Evolutionary conservation across 2,888 invertebrate genomes (phyloP).

Genomic region (Blastobasis adustella): DNA sequence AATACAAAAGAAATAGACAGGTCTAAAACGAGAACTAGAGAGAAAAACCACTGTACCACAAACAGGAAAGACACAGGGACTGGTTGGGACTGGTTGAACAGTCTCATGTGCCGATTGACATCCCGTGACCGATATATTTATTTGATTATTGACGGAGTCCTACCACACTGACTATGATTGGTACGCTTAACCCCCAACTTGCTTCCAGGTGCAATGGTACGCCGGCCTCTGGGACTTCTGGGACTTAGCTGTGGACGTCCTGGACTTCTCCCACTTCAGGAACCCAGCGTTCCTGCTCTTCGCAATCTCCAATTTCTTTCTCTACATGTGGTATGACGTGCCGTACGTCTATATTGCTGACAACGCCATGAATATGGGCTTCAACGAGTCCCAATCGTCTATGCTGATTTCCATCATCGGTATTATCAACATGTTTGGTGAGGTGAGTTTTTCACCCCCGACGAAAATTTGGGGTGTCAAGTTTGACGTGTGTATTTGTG

Average conservation of each 20-base stretch:
- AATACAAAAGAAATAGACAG: no score
- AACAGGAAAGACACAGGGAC: no score
- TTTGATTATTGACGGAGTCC: background rate
- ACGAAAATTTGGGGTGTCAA: background rate
- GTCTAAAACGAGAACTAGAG: no score
- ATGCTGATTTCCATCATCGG: conserved; percentile 91
- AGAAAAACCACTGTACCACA: no score
- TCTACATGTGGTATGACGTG: conserved; percentile 95
- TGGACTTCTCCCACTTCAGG: conserved; percentile 87
- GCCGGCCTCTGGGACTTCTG: conserved; percentile 85
- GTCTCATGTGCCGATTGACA: no score
- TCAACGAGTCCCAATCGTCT: conserved; percentile 82
- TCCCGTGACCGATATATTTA: no score
- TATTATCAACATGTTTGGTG: conserved; percentile 90
- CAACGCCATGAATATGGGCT: conserved; percentile 82
- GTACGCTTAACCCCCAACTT: no score
- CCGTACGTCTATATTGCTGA: conserved; percentile 94
- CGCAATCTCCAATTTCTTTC: conserved; percentile 89
- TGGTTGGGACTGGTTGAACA: no score
- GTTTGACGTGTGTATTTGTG: no score
- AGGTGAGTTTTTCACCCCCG: conserved; percentile 71
- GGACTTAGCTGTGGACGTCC: conserved; percentile 83
- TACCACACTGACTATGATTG: background rate
- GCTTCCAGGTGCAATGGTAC: conserved; percentile 79
- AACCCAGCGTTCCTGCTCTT: conserved; percentile 85